Evolutionary conservation across 2,113 vertebrate genomes (phyloP).

Genomic region (Thomomys bottae): DNA sequence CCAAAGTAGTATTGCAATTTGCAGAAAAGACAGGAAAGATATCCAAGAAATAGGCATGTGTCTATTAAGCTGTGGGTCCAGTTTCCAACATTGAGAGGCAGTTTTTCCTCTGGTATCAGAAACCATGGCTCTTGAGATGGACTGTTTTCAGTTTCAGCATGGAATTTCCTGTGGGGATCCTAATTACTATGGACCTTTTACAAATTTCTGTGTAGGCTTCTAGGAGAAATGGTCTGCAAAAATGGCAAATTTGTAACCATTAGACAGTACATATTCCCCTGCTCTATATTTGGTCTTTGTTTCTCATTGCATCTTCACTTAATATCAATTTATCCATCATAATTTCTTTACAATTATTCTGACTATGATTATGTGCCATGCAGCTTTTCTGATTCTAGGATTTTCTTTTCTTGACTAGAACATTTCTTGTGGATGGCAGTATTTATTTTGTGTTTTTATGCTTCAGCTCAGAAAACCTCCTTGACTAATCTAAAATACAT

Average conservation of each 20-base stretch:
- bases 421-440: not conserved
- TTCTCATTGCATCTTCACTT: not conserved
- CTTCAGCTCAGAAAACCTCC: not conserved
- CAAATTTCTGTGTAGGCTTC: not conserved
- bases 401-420: not conserved
- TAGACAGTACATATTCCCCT: not conserved
- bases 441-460: not conserved
- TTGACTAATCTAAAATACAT: not conserved
- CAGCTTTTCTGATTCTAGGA: not conserved
- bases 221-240: not conserved
- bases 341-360: not conserved
- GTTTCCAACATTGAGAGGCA: too few species aligned
- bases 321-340: not conserved
- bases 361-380: not conserved
- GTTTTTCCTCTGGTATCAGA: too few species aligned
- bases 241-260: not conserved
- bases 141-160: too few species aligned
- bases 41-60: too few species aligned
- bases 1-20: too few species aligned
- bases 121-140: too few species aligned
- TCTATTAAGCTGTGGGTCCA: too few species aligned
- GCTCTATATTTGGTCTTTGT: not conserved
- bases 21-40: too few species aligned
- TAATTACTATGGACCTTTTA: too few species aligned
- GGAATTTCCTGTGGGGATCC: too few species aligned